These are phyloP conservation scores for Geotrupes spiniger DNA, from an alignment of 2,888 invertebrate genomes.

Conservation along the genomic window DNA sequence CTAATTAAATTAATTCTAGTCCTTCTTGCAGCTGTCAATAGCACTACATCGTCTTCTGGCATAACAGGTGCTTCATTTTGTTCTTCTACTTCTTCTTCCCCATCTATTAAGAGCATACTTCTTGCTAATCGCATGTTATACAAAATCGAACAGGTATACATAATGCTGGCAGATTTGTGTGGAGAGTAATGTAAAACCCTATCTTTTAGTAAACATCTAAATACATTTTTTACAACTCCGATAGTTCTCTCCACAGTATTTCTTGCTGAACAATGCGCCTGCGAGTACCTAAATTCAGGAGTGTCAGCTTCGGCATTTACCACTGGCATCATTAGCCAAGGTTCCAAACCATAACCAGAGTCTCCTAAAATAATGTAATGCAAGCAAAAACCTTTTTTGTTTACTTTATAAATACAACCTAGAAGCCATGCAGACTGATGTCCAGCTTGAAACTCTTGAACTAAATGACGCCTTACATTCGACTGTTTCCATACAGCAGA, in stretches of 20 bases:
- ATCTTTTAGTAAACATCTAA: not conserved
- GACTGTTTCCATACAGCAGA: constrained; percentile 9
- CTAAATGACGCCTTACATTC: not conserved
- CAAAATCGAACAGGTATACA: not conserved
- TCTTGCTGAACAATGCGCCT: constrained; percentile 10
- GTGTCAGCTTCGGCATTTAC: constrained; percentile 9
- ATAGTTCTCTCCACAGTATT: constrained; percentile 5
- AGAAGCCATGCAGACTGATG: constrained; percentile 3
- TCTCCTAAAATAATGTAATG: constrained; percentile 15
- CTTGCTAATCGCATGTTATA: not conserved
- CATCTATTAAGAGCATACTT: too few relatives aligned
- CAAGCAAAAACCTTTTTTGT: too few relatives aligned
- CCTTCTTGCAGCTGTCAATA: not conserved
- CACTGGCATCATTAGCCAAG: constrained; percentile 19
- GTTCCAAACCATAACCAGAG: constrained; percentile 17
- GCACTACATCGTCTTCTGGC: not conserved
- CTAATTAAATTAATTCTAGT: too few relatives aligned
- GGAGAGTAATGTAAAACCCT: not conserved
- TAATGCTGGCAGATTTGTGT: not conserved
- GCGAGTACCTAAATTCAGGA: constrained; percentile 13
- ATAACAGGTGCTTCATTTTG: not conserved
- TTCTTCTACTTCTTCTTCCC: too few relatives aligned
- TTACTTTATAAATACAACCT: constrained; percentile 2
- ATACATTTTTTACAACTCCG: constrained; percentile 4
- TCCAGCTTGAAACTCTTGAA: not conserved